Evolutionary conservation across 2,888 invertebrate genomes (phyloP).

Genomic region (Trilocha varians): DNA sequence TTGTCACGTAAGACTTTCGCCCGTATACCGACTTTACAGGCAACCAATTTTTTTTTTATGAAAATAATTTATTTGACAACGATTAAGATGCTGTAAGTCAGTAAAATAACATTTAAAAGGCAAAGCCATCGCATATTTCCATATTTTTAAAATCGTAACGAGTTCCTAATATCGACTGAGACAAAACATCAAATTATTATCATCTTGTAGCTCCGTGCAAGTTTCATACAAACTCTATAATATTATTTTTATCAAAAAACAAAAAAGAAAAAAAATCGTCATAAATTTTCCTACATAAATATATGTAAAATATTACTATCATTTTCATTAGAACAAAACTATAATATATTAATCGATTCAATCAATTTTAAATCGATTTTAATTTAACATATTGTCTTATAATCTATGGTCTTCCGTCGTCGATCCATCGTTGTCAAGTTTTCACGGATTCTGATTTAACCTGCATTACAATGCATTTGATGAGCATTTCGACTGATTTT

Average conservation of each 20-base stretch:
- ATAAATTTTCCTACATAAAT: neutral
- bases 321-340: too few species aligned
- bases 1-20: too few species aligned
- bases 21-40: too few species aligned
- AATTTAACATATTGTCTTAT: constrained; percentile 2
- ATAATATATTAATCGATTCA: too few species aligned
- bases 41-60: too few species aligned
- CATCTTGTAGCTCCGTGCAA: too few species aligned
- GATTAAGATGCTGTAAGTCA: neutral
- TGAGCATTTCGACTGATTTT: constrained; percentile 57
- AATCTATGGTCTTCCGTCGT: constrained; percentile 7
- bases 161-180: constrained; percentile 19
- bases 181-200: too few species aligned
- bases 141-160: constrained; percentile 24
- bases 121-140: constrained; percentile 52
- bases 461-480: constrained; percentile 67
- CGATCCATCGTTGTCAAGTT: constrained; percentile 8
- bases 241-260: too few species aligned
- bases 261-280: neutral
- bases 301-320: neutral
- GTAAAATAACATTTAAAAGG: constrained; percentile 52
- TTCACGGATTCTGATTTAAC: constrained; percentile 70
- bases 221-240: too few species aligned
- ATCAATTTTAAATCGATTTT: too few species aligned
- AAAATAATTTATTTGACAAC: too few species aligned